Percentiles rank a stretch among this genome's conserved stretches.
Conservation (phyloP, 64 coral and sea anemone genomes). For the Trachythela sp. region DNA sequence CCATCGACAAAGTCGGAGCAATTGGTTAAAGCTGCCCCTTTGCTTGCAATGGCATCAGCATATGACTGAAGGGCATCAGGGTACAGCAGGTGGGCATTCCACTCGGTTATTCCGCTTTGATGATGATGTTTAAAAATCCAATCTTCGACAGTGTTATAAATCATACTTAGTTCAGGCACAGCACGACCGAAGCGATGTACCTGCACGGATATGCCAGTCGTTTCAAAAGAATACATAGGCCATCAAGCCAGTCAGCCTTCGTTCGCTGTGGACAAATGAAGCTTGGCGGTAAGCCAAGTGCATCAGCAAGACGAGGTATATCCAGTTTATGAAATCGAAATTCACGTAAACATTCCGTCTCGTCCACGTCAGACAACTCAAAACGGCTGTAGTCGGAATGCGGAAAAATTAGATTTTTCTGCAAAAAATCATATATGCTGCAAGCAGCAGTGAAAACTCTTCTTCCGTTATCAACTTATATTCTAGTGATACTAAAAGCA, state of each 20-base stretch:
- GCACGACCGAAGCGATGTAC: slow-evolving; percentile 19
- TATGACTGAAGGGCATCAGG: slow-evolving; percentile 19
- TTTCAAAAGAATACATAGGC: slow-evolving; percentile 34
- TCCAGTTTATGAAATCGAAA: slow-evolving; percentile 33
- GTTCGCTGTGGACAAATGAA: slow-evolving; percentile 30
- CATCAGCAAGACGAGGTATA: slow-evolving; percentile 30
- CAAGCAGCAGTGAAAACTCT: not conserved
- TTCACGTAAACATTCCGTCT: slow-evolving; percentile 33
- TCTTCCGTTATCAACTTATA: not conserved
- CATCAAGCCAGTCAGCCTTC: slow-evolving; percentile 34
- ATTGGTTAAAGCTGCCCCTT: slow-evolving; percentile 31
- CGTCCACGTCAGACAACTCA: not conserved
- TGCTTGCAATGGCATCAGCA: slow-evolving; percentile 21
- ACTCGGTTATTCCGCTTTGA: too few species aligned
- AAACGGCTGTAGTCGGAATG: slow-evolving; percentile 28
- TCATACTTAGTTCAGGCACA: slow-evolving; percentile 37
- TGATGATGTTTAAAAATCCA: slow-evolving; percentile 39
- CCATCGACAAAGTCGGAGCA: slow-evolving; percentile 36
- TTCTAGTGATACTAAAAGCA: not conserved
- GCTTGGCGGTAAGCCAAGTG: slow-evolving; percentile 12
- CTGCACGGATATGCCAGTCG: slow-evolving; percentile 40
- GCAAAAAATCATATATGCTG: not conserved
- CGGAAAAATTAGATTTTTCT: slow-evolving; percentile 40
- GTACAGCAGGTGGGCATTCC: slow-evolving; percentile 18
- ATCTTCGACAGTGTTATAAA: slow-evolving; percentile 3